Conservation (phyloP, 2,113 vertebrate genomes). For the Phalacrocorax brasilianus region DNA sequence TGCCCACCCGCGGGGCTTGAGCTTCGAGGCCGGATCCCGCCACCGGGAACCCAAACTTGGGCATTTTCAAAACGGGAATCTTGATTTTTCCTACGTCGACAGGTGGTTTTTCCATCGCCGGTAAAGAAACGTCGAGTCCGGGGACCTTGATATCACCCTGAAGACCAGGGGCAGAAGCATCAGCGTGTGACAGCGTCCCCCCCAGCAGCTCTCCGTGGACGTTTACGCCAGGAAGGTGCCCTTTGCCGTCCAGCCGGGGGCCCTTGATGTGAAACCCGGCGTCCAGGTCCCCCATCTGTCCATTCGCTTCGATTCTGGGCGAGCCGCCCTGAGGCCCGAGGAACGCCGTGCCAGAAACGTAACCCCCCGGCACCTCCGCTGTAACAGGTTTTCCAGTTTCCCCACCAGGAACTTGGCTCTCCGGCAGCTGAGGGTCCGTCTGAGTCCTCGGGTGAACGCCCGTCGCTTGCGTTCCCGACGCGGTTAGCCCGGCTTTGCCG, state of each 20-base stretch:
- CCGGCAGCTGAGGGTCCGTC: not conserved
- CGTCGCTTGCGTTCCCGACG: not conserved
- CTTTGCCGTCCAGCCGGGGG: not conserved
- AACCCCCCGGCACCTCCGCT: not conserved
- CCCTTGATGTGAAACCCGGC: not conserved
- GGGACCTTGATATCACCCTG: not conserved
- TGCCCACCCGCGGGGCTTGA: not conserved
- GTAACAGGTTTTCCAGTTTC: not conserved
- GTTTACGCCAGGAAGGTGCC: not conserved
- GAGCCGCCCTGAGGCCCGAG: no score
- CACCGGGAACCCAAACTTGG: conserved; percentile 54
- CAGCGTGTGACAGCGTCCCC: not conserved
- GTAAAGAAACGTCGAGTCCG: not conserved
- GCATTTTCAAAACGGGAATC: conserved; percentile 64
- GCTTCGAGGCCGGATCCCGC: not conserved
- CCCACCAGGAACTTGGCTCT: not conserved
- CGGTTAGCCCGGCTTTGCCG: not conserved
- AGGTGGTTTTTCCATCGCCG: not conserved
- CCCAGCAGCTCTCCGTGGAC: not conserved
- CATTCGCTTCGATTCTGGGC: not conserved
- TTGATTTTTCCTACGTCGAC: conserved; percentile 45
- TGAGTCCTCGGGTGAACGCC: not conserved
- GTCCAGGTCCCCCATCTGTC: not conserved
- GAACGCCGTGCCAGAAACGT: accelerated
- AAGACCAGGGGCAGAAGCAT: not conserved